These are phyloP conservation scores for Eledona agricola DNA, from an alignment of 2,888 invertebrate species.

Conservation along the genomic window DNA sequence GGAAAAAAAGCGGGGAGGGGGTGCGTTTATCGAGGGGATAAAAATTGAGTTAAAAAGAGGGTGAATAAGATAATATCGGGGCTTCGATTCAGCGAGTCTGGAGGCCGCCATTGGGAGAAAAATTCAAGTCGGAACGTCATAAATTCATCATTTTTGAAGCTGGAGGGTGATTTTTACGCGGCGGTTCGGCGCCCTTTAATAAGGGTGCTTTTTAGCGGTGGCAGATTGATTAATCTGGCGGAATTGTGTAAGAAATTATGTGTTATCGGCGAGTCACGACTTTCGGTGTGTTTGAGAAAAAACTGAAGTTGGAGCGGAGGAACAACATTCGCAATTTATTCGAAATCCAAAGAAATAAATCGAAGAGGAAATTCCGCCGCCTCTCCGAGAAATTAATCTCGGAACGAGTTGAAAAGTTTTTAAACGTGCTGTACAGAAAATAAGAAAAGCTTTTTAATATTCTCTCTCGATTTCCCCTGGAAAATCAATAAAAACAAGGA, in stretches of 20 bases:
- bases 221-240: too few species aligned
- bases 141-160: too few species aligned
- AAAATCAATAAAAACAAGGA: conserved; percentile 59
- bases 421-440: conserved; percentile 39
- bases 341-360: conserved; percentile 38
- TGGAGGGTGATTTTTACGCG: too few species aligned
- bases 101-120: too few species aligned
- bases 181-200: too few species aligned
- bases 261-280: too few species aligned
- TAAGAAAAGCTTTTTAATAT: too few species aligned
- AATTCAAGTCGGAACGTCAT: too few species aligned
- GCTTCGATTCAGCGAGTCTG: too few species aligned
- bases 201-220: too few species aligned
- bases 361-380: conserved; percentile 36
- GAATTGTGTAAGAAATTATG: too few species aligned
- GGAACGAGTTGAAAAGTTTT: conserved; percentile 29
- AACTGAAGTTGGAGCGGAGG: conserved; percentile 12
- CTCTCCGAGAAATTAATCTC: conserved; percentile 34
- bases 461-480: conserved; percentile 55
- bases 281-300: conserved; percentile 11
- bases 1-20: conserved; percentile 37
- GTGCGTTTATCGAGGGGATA: conserved; percentile 46
- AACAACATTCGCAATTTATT: conserved; percentile 37
- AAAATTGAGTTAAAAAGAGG: conserved; percentile 51
- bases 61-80: conserved; percentile 49